phyloP scores from a whole-genome alignment of 2,797 vertebrate species.

The Vipera latastei region DNA sequence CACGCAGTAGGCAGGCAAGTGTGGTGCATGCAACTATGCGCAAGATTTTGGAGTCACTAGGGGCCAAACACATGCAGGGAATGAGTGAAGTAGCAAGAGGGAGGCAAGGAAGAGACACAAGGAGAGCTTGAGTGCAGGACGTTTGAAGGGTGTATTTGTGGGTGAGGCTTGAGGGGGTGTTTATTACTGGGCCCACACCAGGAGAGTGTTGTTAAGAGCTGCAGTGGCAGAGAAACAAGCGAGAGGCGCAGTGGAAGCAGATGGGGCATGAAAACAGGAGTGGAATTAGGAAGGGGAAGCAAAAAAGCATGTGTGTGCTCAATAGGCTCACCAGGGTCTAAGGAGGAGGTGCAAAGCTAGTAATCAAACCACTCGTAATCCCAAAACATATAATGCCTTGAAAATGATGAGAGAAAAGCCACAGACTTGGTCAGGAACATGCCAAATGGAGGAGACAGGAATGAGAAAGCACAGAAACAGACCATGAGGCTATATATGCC shows the following conservation, averaged over 20 bases:
- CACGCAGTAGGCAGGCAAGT: not conserved
- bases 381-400: not conserved
- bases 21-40: not conserved
- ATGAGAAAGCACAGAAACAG: not conserved
- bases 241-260: not conserved
- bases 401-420: not conserved
- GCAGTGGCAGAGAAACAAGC: not conserved
- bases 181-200: not conserved
- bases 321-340: not conserved
- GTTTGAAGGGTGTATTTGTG: not conserved
- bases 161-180: not conserved
- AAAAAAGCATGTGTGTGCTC: not conserved
- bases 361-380: not conserved
- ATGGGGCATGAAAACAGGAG: not conserved
- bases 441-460: not conserved
- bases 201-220: not conserved
- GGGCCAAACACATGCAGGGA: not conserved
- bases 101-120: not conserved
- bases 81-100: not conserved
- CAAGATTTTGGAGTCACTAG: not conserved
- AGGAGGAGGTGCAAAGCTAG: not conserved
- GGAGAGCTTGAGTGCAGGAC: not conserved
- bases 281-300: not conserved
- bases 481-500: not conserved
- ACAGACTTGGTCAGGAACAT: not conserved